Base-by-base conservation (phyloP, 2,888 invertebrate species). In the Acrobasis suavella region DNA sequence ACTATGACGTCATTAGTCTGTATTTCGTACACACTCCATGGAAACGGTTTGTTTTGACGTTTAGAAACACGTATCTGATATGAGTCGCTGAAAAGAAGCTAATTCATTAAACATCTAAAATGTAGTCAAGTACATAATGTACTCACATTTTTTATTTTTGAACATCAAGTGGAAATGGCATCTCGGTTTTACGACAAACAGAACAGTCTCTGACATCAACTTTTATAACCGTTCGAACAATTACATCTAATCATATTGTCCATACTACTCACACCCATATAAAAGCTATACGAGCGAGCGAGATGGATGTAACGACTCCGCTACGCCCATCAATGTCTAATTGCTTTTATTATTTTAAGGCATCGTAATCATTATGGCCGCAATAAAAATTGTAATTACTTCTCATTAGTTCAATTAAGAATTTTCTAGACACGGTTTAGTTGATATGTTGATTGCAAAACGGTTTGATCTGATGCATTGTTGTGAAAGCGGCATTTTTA, bases 341-440 rank as follows among this genome's bases (percentile, higher is more conserved):
- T 92, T 91, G 92, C 91, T 92, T 91, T 91, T 92, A 91, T 92
- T 92, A 92, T 92, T 92, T 92, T 92, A 92, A 91, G 89, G 86
- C 91, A 91, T 91, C 92, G 91, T 92, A 92, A 91, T 91, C 89
- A 92, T 91, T 91, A 91, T 86, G 86, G 86, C 89, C 79, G 89
- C 86, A 87, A 91, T 92, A 92, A 91, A 92, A 91, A 89, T 91
- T 91, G 91, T 92, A 91, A 92, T 91, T 91, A 91, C 90, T 91
- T 89, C 91, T 92, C 91, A 92, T 92, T 92, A 92, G 91, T 87
- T 91, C 92, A 91, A 91, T 91, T 91, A 91, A 90, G 91, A 89
- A 90, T 91, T 88, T 91, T 91, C 91, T 91, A 91, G 91, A 91
- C 81, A 90, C 90, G 90, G 85, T 85, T 83, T 82, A 85, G 85